Conservation (phyloP, 1,140 invertebrate genomes). For the Brachionus manjavacas region DNA sequence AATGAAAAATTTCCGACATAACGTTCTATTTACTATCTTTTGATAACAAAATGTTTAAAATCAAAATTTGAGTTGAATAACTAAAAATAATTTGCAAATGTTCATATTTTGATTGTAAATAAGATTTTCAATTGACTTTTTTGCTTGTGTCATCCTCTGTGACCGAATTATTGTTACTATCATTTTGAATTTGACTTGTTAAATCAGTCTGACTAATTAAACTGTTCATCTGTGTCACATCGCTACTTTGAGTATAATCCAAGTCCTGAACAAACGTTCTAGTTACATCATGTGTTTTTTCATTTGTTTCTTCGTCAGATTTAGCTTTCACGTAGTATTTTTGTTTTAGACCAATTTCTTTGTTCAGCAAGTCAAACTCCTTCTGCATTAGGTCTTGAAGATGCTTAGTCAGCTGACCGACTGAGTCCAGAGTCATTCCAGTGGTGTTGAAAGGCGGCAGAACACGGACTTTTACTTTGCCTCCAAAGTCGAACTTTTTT, state of each 20-base stretch:
- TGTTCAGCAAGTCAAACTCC: conserved; percentile 26
- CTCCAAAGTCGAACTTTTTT: conserved; percentile 23
- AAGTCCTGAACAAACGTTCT: not conserved
- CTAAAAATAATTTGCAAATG: conserved; percentile 15
- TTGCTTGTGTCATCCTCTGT: not conserved
- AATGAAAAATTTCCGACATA: too few species aligned
- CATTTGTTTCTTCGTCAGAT: not conserved
- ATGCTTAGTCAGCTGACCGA: conserved; percentile 14
- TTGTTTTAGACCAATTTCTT: not conserved
- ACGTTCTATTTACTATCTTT: not conserved
- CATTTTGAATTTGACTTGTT: not conserved
- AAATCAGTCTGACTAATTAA: not conserved
- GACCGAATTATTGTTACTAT: conserved; percentile 35
- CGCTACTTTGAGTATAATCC: not conserved
- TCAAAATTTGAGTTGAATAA: not conserved
- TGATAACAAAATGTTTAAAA: not conserved
- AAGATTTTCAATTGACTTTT: not conserved
- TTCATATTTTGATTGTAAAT: not conserved
- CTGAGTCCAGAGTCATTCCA: conserved; percentile 28
- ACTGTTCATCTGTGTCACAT: conserved; percentile 12
- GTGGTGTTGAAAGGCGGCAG: conserved; percentile 26
- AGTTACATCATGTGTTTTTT: not conserved
- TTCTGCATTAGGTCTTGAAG: conserved; percentile 26
- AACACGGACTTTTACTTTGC: conserved; percentile 12
- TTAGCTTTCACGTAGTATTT: not conserved